Evolutionary conservation across 1,140 invertebrate species (phyloP), one percentile per base, ranked within the genome.

Genomic region (Octopus sinensis): DNA sequence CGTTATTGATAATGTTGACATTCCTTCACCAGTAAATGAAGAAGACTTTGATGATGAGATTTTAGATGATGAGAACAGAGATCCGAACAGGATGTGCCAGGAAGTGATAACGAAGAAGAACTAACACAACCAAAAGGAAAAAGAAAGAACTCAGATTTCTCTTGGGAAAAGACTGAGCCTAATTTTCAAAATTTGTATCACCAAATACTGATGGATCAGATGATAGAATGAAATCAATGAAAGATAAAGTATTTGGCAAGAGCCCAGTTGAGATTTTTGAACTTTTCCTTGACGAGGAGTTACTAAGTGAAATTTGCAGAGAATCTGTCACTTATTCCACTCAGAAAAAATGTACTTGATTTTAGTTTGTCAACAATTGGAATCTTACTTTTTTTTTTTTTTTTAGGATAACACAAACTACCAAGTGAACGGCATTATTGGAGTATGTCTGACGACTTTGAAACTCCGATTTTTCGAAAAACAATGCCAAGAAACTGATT

Each of bases 21-120:
- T 62, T 12, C 56, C 17, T 62, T 4, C 17, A 17, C 56, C 2
- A 12, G 56, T 62, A 62, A 62, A 17, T 62, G 75, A n/a, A n/a
- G 75, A 76, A 4, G 75, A 76, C 10, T 76, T 76, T 76, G 75
- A 76, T 76, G 75, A 23, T 76, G 75, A 76, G 23, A 51, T 23
- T 13, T 23, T 76, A 76, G 75, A 51, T 76, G 23, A 76, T 9
- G 10, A 13, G n/a, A 17, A 30, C 30, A 43, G 30, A 43, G 30
- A 43, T 43, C 10, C 23, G 10, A 12, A 1, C 56, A 2, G 2
- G 2, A 76, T 76, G 2, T 76, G 1, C 2, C 75, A 76, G 75
- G 75, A 76, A 76, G 9, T 76, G 75, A 76, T 76, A 51, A 76
- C 4, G 75, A 76, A 76, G 43, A 51, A 0, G 23, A 17, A 12